phyloP scores from a whole-genome alignment of 2,888 invertebrate genomes.

The Trypoxylon attenuatum region DNA sequence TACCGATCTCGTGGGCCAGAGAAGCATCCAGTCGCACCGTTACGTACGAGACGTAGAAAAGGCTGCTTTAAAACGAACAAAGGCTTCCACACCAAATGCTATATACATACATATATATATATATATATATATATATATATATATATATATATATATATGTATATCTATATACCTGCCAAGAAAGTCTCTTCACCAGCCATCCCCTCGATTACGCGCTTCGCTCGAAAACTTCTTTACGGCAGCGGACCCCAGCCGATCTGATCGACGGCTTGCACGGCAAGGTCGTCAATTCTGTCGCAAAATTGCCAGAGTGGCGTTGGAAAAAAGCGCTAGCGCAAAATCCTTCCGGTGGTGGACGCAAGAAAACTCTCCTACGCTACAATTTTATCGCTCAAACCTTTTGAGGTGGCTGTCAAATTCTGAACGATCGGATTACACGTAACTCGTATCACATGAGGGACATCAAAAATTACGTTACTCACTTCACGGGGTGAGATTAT shows the following conservation, averaged over 20 bases:
- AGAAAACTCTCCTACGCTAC: conserved; percentile 7
- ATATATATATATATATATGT: no score
- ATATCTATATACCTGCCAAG: conserved; percentile 21
- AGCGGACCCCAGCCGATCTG: no score
- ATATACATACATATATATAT: no score
- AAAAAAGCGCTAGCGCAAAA: conserved; percentile 28
- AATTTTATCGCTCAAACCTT: conserved; percentile 31
- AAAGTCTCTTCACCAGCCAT: conserved; percentile 25
- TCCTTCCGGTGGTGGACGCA: conserved; percentile 17
- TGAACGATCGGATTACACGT: no score
- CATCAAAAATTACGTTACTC: no score
- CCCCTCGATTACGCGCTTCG: conserved; percentile 44
- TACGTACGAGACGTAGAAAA: conserved; percentile 29
- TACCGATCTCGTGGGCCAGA: not conserved
- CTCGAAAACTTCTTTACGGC: conserved; percentile 50
- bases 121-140: no score
- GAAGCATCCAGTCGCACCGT: conserved; percentile 16
- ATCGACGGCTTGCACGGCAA: conserved; percentile 25
- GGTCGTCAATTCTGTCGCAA: conserved; percentile 27
- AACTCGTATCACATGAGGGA: no score
- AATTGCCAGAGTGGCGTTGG: conserved; percentile 29
- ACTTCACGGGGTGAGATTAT: no score
- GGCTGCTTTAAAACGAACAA: conserved; percentile 52
- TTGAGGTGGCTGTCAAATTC: no score
- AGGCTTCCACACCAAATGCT: conserved; percentile 46